Base-by-base conservation (phyloP, 2,797 vertebrate species). In the Hoplostethus atlanticus region DNA sequence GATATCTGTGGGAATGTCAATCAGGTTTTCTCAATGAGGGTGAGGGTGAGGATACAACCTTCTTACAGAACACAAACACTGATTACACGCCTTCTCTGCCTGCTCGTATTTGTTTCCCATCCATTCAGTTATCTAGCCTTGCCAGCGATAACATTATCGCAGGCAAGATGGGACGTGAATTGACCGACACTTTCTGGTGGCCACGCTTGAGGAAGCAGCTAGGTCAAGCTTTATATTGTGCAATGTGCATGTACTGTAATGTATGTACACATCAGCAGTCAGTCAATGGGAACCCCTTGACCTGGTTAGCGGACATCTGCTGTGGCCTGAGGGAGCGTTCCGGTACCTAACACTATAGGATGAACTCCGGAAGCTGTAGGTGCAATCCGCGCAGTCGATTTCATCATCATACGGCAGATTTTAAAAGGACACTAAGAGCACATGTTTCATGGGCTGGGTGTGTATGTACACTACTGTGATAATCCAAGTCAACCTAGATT, bases 251-350 rank as follows among this genome's bases (percentile, higher is more conserved):
- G 30, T 54, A 13, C 10, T 36, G 48, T 60, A 50, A 67, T 64
- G 67, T 53, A 69, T 47, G 47, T 71, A 66, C 73, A 84, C 71
- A 64, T 85, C 68, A 56, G 70, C 57, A 81, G 21, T 81, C 80
- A 79, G 82, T 88, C 68, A 74, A 59, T 46, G 61, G 71, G 48
- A 66, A 66, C 21, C 73, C 48, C 65, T 82, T 89, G 86, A 87
- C 81, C 88, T 84, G 79, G 90, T 90, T 89, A 84, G 52, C 25
- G 74, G 74, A 85, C 83, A 90, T 87, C 70, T 92, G 86, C 70
- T 66, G 53, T 79, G 65, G 69, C 89, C 69, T 44, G 54, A 76
- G 81, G 81, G 74, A 51, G 16, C 30, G 16, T 56, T 79, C 70
- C 65, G 69, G 57, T 42, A 57, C 51, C 21, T 56, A 25, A 78